Base-by-base conservation (phyloP, 2,888 invertebrate species). In the Stictocephala bisonia region DNA sequence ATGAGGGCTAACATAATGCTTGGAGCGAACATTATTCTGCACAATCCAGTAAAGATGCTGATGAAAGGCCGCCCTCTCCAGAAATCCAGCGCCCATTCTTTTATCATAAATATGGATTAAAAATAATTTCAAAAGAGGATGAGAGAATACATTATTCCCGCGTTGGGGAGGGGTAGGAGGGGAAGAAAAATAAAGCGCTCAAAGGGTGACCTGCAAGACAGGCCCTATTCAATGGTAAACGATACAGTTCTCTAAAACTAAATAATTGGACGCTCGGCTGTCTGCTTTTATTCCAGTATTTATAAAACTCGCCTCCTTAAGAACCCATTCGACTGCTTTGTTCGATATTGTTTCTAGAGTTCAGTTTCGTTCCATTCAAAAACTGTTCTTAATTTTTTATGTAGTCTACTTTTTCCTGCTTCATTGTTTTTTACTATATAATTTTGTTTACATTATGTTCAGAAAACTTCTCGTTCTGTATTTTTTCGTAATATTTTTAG, bases 71-170 rank as follows among this genome's bases (percentile, higher is more conserved):
- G 44, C 41, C 13, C 15, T 4, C 58, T 35, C 35, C 56, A n/a
- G 15, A 15, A 4, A n/a, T 15, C 15, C 44, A 4, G 44, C 44
- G 31, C 22, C 53, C 51, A 51, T 69, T 69, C 51, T 69, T 69
- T 56, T 70, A 56, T 70, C 56, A 56, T 70, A 53, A 70, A 70
- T 70, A 70, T 70, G 70, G 70, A 70, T 70, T 70, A 70, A 70
- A 70, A 70, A 70, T 70, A 70, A 70, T 70, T 53, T 70, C 41
- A 70, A 70, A 70, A 56, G 44, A 70, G 40, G 41, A 15, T 26
- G 41, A 70, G 56, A 69, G 53, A 56, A 70, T 56, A 56, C 56
- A 56, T 41, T 70, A 56, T 56, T 40, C 56, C 26, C 18, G 18
- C 27, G 44, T 27, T 53, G 3, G 66, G 58, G 66, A 2, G 51